phyloP scores from a whole-genome alignment of 2,113 vertebrate genomes.

The Chloropsis hardwickii region DNA sequence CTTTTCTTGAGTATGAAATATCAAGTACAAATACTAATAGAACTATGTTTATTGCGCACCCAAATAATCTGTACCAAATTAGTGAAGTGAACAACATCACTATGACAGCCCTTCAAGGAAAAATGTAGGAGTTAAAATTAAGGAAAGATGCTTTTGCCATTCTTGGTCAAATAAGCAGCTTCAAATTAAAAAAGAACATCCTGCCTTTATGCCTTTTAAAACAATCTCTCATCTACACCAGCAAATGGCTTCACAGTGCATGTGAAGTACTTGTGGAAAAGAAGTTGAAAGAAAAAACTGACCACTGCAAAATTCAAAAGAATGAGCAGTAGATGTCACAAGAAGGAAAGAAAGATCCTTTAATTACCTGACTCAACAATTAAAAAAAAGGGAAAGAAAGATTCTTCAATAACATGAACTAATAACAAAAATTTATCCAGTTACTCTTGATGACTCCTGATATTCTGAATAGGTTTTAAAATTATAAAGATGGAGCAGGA shows the following conservation, averaged over 20 bases:
- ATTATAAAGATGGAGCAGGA: not conserved
- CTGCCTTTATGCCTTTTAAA: not conserved
- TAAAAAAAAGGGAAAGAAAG: not conserved
- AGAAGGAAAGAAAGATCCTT: not conserved
- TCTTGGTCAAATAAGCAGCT: not conserved
- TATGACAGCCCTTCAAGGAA: not conserved
- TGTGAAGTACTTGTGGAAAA: not conserved
- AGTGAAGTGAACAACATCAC: not conserved
- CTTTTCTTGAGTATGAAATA: not conserved
- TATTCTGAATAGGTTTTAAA: not conserved
- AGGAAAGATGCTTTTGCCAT: not conserved
- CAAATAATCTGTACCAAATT: not conserved
- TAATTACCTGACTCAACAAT: not conserved
- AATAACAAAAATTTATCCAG: not conserved
- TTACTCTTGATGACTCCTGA: not conserved
- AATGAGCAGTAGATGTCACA: not conserved
- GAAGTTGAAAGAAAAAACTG: not conserved
- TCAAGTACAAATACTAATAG: not conserved
- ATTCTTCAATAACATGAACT: not conserved
- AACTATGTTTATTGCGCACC: not conserved
- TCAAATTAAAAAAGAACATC: not conserved
- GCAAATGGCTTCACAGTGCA: not conserved
- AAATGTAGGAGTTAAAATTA: not conserved
- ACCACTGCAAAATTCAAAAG: not conserved
- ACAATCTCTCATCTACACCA: not conserved